Conservation (phyloP, 2,113 vertebrate genomes). For the Malurus elegans region DNA sequence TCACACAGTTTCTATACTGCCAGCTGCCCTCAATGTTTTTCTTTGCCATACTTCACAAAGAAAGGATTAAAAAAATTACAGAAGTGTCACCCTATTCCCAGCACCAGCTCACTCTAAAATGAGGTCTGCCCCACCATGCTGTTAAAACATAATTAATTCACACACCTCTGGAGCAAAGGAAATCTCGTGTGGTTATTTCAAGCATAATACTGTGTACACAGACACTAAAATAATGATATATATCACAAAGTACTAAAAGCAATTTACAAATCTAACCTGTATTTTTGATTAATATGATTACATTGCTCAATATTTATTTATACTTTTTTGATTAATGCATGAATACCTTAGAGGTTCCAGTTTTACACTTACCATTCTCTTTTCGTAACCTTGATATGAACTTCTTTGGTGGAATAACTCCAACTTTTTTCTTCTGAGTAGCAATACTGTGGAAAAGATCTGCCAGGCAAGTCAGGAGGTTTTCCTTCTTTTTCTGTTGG, state of each 20-base stretch:
- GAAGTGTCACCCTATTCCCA: neutral
- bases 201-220: neutral
- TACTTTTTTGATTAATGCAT: neutral
- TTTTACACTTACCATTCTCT: conserved; percentile 86
- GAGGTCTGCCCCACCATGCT: neutral
- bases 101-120: neutral
- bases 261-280: neutral
- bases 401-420: conserved; percentile 98
- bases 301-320: neutral
- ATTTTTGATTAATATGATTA: neutral
- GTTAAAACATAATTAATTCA: neutral
- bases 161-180: neutral
- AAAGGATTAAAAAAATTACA: neutral
- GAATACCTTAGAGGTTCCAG: neutral
- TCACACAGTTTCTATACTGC: neutral
- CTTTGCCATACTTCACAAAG: neutral
- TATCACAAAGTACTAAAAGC: neutral
- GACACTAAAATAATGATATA: neutral
- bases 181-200: neutral
- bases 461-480: conserved; percentile 93
- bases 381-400: conserved; percentile 96
- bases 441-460: conserved; percentile 98
- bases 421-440: conserved; percentile 98
- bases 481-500: conserved; percentile 98
- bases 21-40: neutral